phyloP scores from a whole-genome alignment of 2,888 invertebrate species.

The Cryptus armator region DNA sequence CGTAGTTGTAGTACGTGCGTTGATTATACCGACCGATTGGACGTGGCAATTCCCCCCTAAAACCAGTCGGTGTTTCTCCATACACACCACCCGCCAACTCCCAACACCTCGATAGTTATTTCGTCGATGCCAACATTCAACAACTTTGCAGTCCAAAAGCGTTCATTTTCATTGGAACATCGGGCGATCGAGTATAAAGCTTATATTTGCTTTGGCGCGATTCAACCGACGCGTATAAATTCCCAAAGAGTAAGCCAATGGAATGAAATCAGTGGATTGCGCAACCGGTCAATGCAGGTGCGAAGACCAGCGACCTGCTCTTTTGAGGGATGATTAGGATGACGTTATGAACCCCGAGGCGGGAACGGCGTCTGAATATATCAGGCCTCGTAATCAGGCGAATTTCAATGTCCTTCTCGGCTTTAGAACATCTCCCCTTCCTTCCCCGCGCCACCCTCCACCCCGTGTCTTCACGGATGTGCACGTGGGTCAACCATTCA shows the following conservation, averaged over 20 bases:
- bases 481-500: slow-evolving; percentile 38
- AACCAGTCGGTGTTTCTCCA: slow-evolving; percentile 26
- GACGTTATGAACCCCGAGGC: neutral
- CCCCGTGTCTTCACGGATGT: neutral
- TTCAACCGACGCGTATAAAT: no score
- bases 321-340: neutral
- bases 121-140: slow-evolving; percentile 48
- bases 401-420: neutral
- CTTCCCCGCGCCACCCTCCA: no score
- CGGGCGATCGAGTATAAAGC: neutral
- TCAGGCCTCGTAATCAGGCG: neutral
- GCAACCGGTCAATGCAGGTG: neutral
- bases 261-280: neutral
- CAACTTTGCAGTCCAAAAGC: slow-evolving; percentile 28
- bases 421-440: neutral
- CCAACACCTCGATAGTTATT: slow-evolving; percentile 47
- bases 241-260: no score
- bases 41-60: slow-evolving; percentile 28
- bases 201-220: no score
- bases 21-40: slow-evolving; percentile 62
- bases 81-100: neutral
- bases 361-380: neutral
- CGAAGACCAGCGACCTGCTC: neutral
- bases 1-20: slow-evolving; percentile 63
- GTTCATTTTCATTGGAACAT: slow-evolving; percentile 2